Evolutionary conservation across 23 tunicate species (phyloP), one percentile per base, ranked within the genome.

Genomic region (Phallusia fumigata): DNA sequence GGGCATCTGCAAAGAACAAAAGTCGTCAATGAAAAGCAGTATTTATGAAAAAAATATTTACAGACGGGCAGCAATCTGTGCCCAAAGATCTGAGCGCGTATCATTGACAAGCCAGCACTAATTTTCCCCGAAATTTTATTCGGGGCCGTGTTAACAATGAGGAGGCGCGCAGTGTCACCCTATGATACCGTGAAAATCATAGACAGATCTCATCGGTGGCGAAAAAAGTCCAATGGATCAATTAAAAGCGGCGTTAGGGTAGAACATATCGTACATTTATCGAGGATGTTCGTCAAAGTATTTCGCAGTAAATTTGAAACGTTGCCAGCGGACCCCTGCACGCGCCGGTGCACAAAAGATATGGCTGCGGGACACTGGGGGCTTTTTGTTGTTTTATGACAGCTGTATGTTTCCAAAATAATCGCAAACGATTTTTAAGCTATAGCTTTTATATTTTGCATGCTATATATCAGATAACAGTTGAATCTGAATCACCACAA

Each of bases 71-170:
- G 26, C 69, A 58, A 24, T 58, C 69, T 58, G 69, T 58, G 26
- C 69, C 26, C 28, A 58, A 58, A 58, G 69, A 58, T 24, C 15
- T 6, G 26, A 58, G 69, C 69, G 69, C 69, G 15, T 22, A 24
- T 58, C 28, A 24, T 22, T 58, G 69, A 58, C 69, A 58, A 58
- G 69, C 69, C 28, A 11, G 69, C 69, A 6, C 28, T 58, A 58
- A 21, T 58, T 58, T 58, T 58, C 69, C 69, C 15, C 26, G 69
- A 58, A 58, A 58, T 58, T 58, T 58, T 58, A 58, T 58, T 58
- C 69, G 69, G 69, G 69, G 69, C 69, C 69, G 26, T 58, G 69
- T 58, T 58, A 58, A 58, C 69, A 58, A 58, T 58, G 69, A 58
- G 69, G 26, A 58, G 69, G 28, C 69, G 26, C 69, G 16, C 11